Conservation (phyloP, 1,140 invertebrate genomes). For the Meteorus sp. region DNA sequence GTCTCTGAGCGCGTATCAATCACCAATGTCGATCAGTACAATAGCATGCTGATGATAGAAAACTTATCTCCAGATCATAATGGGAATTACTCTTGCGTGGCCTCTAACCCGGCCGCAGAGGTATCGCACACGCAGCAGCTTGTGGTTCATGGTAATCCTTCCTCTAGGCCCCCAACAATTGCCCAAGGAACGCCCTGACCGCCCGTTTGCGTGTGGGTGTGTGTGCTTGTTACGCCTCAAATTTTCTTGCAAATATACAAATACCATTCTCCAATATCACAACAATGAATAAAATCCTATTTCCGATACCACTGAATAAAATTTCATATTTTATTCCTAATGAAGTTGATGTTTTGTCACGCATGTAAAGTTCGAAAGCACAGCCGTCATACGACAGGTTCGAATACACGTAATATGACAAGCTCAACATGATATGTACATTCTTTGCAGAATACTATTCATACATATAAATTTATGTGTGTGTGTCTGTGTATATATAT, state of each 20-base stretch:
- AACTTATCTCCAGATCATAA: slow-evolving; percentile 76
- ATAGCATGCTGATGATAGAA: slow-evolving; percentile 78
- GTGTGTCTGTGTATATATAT: too few relatives aligned
- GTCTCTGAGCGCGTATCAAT: slow-evolving; percentile 66
- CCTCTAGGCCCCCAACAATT: slow-evolving; percentile 43
- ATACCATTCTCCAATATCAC: background rate
- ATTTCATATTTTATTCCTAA: too few relatives aligned
- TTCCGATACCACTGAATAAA: background rate
- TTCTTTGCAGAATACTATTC: too few relatives aligned
- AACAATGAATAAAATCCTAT: background rate
- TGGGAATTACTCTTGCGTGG: slow-evolving; percentile 76
- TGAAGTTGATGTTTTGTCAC: too few relatives aligned
- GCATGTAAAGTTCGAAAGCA: too few relatives aligned
- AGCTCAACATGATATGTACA: too few relatives aligned
- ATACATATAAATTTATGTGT: too few relatives aligned
- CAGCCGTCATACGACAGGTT: too few relatives aligned
- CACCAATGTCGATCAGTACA: slow-evolving; percentile 75
- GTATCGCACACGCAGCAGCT: slow-evolving; percentile 74
- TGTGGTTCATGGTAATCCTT: slow-evolving; percentile 78
- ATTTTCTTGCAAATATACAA: slow-evolving; percentile 7
- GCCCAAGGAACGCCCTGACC: slow-evolving; percentile 46
- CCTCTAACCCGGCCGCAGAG: slow-evolving; percentile 72
- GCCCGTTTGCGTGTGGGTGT: slow-evolving; percentile 48
- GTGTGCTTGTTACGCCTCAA: slow-evolving; percentile 26
- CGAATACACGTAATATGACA: too few relatives aligned